Percentiles rank a stretch among this genome's conserved stretches.
Conservation (phyloP, 2,113 vertebrate species). For the Sinosuthora webbiana region DNA sequence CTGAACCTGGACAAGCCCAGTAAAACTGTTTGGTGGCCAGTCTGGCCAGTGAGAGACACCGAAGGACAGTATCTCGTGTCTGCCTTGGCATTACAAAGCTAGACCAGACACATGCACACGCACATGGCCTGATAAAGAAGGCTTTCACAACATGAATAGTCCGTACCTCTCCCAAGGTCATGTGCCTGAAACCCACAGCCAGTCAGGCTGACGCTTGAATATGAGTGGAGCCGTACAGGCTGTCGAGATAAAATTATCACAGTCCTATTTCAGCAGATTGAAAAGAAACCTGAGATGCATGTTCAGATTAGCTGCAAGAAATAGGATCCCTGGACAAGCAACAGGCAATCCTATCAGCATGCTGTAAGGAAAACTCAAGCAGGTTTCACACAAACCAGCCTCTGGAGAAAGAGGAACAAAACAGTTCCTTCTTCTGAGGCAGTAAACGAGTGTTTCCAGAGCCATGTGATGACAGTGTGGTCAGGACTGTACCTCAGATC, state of each 20-base stretch:
- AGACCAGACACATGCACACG: rapidly evolving
- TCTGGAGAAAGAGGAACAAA: not conserved
- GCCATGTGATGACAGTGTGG: rapidly evolving
- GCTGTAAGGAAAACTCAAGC: not conserved
- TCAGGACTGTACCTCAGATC: not conserved
- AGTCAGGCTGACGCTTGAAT: not conserved
- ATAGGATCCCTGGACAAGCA: not conserved
- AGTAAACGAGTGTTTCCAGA: not conserved
- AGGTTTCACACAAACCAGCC: not conserved
- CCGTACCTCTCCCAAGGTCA: slow-evolving; percentile 8
- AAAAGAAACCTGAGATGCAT: slow-evolving; percentile 43
- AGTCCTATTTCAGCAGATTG: not conserved
- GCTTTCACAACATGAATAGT: not conserved
- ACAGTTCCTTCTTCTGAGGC: not conserved
- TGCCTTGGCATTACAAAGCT: not conserved
- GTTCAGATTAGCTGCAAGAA: slow-evolving; percentile 31
- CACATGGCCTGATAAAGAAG: not conserved
- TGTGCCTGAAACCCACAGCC: not conserved
- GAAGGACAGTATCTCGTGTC: not conserved
- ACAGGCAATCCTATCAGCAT: not conserved
- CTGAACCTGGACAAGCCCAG: not conserved
- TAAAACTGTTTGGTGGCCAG: not conserved
- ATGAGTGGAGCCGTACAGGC: not conserved
- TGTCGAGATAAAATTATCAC: slow-evolving; percentile 33
- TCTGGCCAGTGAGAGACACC: not conserved